Evolutionary conservation across 2,797 vertebrate species (phyloP).

Genomic region (Lacerta viridis): DNA sequence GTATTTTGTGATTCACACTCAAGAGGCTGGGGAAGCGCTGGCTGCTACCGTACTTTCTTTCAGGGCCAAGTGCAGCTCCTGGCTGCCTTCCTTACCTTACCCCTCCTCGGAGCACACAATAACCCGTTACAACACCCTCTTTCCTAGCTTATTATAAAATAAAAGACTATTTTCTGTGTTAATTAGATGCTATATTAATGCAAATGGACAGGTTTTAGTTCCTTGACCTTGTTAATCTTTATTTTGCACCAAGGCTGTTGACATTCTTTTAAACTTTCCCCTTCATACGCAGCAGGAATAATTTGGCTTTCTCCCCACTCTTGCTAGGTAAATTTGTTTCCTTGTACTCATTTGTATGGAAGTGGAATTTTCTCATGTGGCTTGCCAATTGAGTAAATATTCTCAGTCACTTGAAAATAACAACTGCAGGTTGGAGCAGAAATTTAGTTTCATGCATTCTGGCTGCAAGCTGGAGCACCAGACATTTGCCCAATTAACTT

Average conservation of each 20-base stretch:
- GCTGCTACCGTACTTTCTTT: conserved; percentile 13
- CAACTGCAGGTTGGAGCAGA: background rate
- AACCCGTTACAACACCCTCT: background rate
- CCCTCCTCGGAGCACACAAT: no score
- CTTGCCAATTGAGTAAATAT: conserved; percentile 39
- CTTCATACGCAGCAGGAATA: conserved; percentile 37
- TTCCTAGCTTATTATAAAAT: conserved; percentile 42
- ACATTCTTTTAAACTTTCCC: conserved; percentile 44
- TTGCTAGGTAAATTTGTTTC: conserved; percentile 56
- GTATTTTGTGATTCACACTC: no score
- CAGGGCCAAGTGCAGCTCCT: background rate
- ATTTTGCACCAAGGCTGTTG: conserved; percentile 55
- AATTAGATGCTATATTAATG: conserved; percentile 52
- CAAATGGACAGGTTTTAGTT: conserved; percentile 37
- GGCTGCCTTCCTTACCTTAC: no score
- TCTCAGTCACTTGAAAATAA: background rate
- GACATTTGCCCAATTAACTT: background rate
- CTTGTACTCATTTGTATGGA: conserved; percentile 25
- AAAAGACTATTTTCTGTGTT: conserved; percentile 27
- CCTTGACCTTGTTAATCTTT: conserved; percentile 61
- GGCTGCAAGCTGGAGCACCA: conserved; percentile 3
- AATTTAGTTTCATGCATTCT: background rate
- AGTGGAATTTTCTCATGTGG: conserved; percentile 1
- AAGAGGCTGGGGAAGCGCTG: no score
- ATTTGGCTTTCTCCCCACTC: conserved; percentile 37